Evolutionary conservation across 2,797 vertebrate genomes (phyloP), one percentile per base, ranked within the genome.

Genomic region (Salmo trutta): DNA sequence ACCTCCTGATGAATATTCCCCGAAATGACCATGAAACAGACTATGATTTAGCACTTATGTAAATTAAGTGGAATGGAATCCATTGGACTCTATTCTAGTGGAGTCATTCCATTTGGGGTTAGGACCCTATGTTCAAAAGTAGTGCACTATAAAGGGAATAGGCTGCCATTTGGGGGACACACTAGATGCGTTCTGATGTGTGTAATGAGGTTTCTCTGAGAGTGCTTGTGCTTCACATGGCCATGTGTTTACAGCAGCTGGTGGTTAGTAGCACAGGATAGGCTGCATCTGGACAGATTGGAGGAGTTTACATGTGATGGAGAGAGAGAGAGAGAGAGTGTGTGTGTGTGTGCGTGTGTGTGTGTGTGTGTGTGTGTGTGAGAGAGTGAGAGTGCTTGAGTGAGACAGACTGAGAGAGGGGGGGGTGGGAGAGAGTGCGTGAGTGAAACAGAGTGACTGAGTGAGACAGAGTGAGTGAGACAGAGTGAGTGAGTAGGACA

Each of bases 221-320:
- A 54, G 52, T 41, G 68, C 29, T 75, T n/a, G 47, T 12, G 52
- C 52, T n/a, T 27, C 1, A 69, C 5, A 27, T 29, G 66, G 62
- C 52, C 3, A 24, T 33, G 27, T 75, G 53, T 68, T 14, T 52
- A n/a, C 54, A 68, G 36, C 56, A 59, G 33, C 66, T 54, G 14
- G n/a, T 70, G 74, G 66, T 67, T 33, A 69, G 72, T 29, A 14
- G 59, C n/a, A 17, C 21, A 41, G 59, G 16, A 71, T 16, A 36
- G 77, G 5, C 82, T 88, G 87, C 91, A 91, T 90, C 90, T 90
- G 90, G 89, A 83, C 79, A 80, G 79, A 88, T 74, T 86, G 76
- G 76, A 79, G 76, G 56, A 86, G 88, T 84, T 78, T 89, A 85
- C 81, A 81, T 79, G 76, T 52, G 73, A 77, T 33, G 75, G 75